phyloP scores from a whole-genome alignment of 2,113 vertebrate genomes.

The Crypturellus undulatus region DNA sequence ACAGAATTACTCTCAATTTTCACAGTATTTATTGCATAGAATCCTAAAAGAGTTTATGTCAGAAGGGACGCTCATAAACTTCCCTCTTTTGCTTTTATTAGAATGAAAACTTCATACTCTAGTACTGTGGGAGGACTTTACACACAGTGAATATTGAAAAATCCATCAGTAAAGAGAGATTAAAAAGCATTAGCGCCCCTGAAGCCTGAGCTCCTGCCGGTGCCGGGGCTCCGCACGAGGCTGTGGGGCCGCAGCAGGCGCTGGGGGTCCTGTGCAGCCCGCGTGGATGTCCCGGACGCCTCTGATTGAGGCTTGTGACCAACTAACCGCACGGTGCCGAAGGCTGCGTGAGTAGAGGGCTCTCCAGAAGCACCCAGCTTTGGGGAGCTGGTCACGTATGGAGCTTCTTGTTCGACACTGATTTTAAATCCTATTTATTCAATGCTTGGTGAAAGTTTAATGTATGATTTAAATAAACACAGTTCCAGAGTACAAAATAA shows the following conservation, averaged over 20 bases:
- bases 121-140: background rate
- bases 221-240: background rate
- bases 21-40: background rate
- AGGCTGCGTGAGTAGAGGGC: background rate
- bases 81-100: background rate
- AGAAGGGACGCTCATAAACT: background rate
- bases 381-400: rapidly evolving
- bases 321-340: background rate
- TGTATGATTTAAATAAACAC: background rate
- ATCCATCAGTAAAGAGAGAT: background rate
- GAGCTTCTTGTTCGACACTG: background rate
- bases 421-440: background rate
- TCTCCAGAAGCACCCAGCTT: background rate
- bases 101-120: background rate
- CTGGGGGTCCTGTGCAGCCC: background rate
- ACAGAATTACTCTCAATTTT: background rate
- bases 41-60: background rate
- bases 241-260: background rate
- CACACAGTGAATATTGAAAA: background rate
- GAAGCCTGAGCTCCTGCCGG: background rate
- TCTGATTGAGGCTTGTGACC: background rate
- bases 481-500: background rate
- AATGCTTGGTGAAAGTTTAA: background rate
- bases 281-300: background rate
- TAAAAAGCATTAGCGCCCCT: background rate